Evolutionary conservation across 2,113 vertebrate species (phyloP).

Genomic region (Megaceryle maxima): DNA sequence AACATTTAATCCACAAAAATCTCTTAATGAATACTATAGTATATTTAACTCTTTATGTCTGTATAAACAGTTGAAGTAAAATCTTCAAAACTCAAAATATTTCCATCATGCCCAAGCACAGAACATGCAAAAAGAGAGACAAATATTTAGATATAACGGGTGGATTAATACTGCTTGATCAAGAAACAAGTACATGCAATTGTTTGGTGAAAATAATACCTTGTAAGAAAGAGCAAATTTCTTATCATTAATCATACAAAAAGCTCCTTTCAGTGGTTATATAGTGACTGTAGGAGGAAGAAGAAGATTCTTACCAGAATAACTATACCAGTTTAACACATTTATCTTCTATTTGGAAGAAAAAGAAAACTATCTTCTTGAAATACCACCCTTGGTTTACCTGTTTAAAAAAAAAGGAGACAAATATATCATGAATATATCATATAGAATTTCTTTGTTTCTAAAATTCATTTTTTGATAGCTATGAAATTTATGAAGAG

Average conservation of each 20-base stretch:
- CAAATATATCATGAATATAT: not conserved
- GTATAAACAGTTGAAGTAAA: not conserved
- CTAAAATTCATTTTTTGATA: not conserved
- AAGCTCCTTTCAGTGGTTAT: not conserved
- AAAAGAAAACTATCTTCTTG: not conserved
- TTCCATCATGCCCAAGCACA: not conserved
- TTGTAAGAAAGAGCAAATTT: not conserved
- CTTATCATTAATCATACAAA: not conserved
- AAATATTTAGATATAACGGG: not conserved
- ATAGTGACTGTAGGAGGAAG: not conserved
- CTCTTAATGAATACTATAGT: not conserved
- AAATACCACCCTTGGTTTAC: not conserved
- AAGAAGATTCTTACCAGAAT: slow-evolving; percentile 53
- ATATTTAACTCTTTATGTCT: not conserved
- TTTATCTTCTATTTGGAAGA: slow-evolving; percentile 18
- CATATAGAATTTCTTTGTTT: not conserved
- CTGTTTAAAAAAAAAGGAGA: not conserved
- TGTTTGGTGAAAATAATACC: not conserved
- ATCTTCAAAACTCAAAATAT: not conserved
- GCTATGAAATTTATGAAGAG: not conserved
- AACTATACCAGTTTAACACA: slow-evolving; percentile 39
- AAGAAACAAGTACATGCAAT: not conserved
- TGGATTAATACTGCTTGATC: not conserved
- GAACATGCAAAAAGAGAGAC: not conserved
- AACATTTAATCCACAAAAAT: not conserved